Base-by-base conservation (phyloP, 1,140 invertebrate species). In the Phymorhynchus buccinoides region DNA sequence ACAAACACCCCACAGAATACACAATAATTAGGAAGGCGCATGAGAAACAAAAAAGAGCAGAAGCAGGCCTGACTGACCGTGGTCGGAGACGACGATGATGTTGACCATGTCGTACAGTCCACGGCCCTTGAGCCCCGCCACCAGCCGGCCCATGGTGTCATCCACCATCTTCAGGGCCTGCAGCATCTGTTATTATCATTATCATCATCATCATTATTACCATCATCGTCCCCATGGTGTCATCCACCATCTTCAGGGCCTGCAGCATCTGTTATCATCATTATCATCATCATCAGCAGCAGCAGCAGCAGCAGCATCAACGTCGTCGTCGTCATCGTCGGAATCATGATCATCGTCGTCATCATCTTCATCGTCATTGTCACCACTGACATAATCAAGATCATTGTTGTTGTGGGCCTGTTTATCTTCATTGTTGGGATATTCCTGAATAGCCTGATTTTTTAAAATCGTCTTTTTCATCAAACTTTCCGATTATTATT, bases 61-160 rank as follows among this genome's bases (percentile, higher is more conserved):
- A 48, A 18, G 44, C 7, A 18, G 44, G 44, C 44, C 27, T 39
- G 27, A 0, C 68, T 73, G 87, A 92, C 92, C 92, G 85, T 93
- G 92, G 86, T 93, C 92, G 48, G 92, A 89, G 14, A 93, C 84
- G 68, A 93, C 83, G 56, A 92, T 88, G 41, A 92, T 86, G 86
- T 93, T 92, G 80, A 91, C 86, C 88, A 90, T 92, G 68, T 91
- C 87, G 22, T 91, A 88, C 44, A 96, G 90, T 14, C 92, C 91
- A 83, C 94, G 89, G 6, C 93, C 85, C 42, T 93, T 91, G 30
- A 96, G 88, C 87, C 94, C 91, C 22, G 94, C 85, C 88, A 96
- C 93, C 73, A 96, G 94, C 95, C 96, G 96, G 2, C 94, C 92
- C 27, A 96, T 93, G 1, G 96, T 90, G 89, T 92, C 94, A 86